Conservation (phyloP, 1,140 invertebrate species). For the Diprion similis region DNA sequence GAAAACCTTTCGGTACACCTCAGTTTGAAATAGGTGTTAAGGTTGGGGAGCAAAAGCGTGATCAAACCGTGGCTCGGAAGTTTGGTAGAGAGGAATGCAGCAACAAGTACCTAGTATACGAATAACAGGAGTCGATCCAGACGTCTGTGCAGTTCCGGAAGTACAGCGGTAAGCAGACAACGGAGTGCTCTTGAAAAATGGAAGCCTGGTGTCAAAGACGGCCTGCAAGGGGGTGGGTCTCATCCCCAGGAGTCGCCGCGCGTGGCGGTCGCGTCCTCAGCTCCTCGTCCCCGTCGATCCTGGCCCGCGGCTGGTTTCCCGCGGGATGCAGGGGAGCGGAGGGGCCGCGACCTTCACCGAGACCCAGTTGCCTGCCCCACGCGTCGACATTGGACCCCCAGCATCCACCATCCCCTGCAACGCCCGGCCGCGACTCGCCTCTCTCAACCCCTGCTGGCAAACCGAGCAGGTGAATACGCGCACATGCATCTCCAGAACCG, state of each 20-base stretch:
- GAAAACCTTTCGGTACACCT: no score
- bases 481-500: constrained; percentile 17
- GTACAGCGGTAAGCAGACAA: no score
- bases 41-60: no score
- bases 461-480: no score
- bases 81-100: no score
- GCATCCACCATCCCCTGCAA: constrained; percentile 36
- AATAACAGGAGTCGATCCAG: no score
- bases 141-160: no score
- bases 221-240: not conserved
- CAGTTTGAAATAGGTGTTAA: no score
- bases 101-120: no score
- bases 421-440: constrained; percentile 39
- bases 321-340: constrained; percentile 24
- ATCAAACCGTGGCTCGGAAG: no score
- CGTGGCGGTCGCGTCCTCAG: not conserved
- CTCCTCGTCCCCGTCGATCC: not conserved
- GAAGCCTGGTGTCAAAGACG: no score
- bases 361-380: constrained; percentile 54
- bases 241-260: not conserved
- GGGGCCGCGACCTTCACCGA: constrained; percentile 57
- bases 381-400: constrained; percentile 61
- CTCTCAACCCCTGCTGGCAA: constrained; percentile 7
- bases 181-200: no score
- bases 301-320: constrained; percentile 6